A percentile compares a stretch with the other conserved stretches of the same genome.
phyloP scores from a whole-genome alignment of 2,113 vertebrate genomes.

The Madoqua kirkii region DNA sequence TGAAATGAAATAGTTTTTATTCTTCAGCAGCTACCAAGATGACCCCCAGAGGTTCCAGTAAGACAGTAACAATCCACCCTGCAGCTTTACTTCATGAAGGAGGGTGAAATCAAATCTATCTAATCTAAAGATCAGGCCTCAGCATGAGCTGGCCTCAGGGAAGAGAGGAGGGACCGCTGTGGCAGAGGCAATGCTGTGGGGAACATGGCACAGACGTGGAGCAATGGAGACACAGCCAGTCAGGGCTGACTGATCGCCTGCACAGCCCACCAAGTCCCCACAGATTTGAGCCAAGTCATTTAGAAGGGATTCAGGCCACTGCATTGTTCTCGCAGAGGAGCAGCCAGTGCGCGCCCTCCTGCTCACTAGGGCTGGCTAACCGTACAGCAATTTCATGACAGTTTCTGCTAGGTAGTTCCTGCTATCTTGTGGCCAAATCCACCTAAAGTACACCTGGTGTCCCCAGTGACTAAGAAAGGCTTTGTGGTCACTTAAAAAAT shows the following conservation, averaged over 20 bases:
- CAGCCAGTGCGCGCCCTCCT: accelerated
- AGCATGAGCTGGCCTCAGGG: accelerated
- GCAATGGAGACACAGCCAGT: accelerated
- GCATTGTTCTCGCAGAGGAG: neutral
- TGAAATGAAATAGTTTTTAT: neutral
- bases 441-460: neutral
- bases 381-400: accelerated
- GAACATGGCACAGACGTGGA: accelerated
- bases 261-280: neutral
- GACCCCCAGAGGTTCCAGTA: neutral
- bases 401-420: neutral
- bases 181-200: neutral
- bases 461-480: neutral
- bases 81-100: neutral
- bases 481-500: neutral
- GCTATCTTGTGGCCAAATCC: neutral
- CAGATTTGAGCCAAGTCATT: neutral
- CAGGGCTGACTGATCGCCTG: accelerated
- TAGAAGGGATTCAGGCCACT: neutral
- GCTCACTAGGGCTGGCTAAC: neutral
- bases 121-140: neutral
- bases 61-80: neutral
- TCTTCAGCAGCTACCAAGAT: neutral
- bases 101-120: neutral
- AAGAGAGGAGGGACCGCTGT: accelerated